A percentile compares a stretch with the other conserved stretches of the same genome.
Evolutionary conservation across 2,113 vertebrate species (phyloP).

Genomic region (Passer domesticus): DNA sequence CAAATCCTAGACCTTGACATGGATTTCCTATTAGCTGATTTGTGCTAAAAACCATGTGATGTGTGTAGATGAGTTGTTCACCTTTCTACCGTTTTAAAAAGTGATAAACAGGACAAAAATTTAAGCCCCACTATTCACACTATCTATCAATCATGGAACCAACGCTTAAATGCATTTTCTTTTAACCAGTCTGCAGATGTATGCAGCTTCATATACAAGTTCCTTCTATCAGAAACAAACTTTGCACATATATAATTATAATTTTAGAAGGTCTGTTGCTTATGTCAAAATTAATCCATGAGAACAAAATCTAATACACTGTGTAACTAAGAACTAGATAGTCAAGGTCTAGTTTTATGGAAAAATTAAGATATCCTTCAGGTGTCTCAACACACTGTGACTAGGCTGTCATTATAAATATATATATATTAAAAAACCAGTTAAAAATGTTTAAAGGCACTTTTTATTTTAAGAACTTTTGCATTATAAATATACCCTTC

Average conservation of each 20-base stretch:
- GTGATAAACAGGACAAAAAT: not conserved
- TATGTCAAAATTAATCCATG: not conserved
- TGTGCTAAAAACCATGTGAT: not conserved
- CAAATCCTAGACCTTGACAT: not conserved
- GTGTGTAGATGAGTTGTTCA: not conserved
- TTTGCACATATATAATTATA: not conserved
- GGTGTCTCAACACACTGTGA: not conserved
- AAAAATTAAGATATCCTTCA: not conserved
- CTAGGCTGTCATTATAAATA: not conserved
- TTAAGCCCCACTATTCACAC: not conserved
- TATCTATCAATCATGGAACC: not conserved
- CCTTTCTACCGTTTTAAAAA: not conserved
- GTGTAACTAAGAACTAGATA: not conserved
- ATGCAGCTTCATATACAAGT: not conserved
- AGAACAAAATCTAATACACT: not conserved
- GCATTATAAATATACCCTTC: not conserved
- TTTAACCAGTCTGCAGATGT: not conserved
- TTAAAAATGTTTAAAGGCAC: not conserved
- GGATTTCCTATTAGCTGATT: not conserved
- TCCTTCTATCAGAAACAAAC: not conserved
- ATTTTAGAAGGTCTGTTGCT: not conserved
- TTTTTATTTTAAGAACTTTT: not conserved
- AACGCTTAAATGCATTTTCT: not conserved
- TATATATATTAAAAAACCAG: not conserved
- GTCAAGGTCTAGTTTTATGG: not conserved